A percentile compares a stretch with the other conserved stretches of the same genome.
These are phyloP conservation scores for Polypedilum pembai DNA, from an alignment of 1,140 invertebrate species.

Conservation along the genomic window DNA sequence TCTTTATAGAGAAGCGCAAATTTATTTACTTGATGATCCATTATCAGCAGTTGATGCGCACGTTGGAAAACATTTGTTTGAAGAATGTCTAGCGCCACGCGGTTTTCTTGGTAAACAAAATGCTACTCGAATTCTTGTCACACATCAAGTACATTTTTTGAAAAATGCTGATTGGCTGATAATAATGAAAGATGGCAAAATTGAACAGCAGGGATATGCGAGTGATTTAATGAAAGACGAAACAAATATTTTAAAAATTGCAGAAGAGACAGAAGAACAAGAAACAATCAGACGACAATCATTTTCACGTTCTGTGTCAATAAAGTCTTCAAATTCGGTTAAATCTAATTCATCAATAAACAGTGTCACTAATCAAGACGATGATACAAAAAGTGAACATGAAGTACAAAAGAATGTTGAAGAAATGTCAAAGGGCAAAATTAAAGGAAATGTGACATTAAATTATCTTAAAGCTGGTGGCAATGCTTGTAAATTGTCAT, in stretches of 20 bases:
- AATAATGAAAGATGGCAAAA: conserved; percentile 57
- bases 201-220: conserved; percentile 56
- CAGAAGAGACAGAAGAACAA: conserved; percentile 33
- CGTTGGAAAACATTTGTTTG: conserved; percentile 62
- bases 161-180: conserved; percentile 62
- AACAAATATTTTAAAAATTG: conserved; percentile 52
- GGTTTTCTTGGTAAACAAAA: conserved; percentile 43
- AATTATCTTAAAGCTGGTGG: conserved; percentile 37
- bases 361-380: background rate
- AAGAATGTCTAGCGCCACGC: conserved; percentile 52
- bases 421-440: conserved; percentile 31
- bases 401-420: conserved; percentile 29
- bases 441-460: conserved; percentile 32
- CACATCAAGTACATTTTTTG: conserved; percentile 75
- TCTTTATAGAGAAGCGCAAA: conserved; percentile 62
- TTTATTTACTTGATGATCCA: conserved; percentile 79
- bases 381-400: background rate
- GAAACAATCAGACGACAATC: conserved; percentile 1
- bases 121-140: conserved; percentile 62
- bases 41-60: conserved; percentile 71
- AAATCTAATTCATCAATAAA: background rate
- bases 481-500: conserved; percentile 38
- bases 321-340: background rate
- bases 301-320: background rate
- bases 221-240: conserved; percentile 53